Percentiles rank a stretch among this genome's conserved stretches.
phyloP scores from a whole-genome alignment of 2,888 invertebrate species.

The Drosophila rubida region DNA sequence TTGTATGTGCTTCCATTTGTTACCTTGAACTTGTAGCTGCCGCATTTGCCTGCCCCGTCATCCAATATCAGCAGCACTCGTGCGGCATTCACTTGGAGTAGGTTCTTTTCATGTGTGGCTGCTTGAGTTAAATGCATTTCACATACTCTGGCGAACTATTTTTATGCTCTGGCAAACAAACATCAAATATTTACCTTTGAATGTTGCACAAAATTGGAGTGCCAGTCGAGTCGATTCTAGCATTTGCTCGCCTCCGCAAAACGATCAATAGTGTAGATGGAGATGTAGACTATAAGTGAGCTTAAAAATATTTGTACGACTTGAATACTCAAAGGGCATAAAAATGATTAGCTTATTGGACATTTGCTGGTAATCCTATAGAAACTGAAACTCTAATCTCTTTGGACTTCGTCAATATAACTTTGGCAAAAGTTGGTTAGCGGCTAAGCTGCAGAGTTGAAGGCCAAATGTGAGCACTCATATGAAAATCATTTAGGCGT shows the following conservation, averaged over 20 bases:
- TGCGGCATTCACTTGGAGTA: constrained; percentile 9
- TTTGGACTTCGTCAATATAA: neutral
- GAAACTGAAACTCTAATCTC: neutral
- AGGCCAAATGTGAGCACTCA: neutral
- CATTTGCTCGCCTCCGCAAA: neutral
- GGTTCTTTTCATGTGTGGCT: constrained; percentile 12
- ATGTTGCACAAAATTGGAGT: constrained; percentile 15
- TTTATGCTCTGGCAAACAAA: constrained; percentile 36
- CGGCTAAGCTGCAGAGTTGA: neutral
- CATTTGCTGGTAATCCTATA: neutral
- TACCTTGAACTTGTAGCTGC: constrained; percentile 14
- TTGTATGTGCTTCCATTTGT: neutral
- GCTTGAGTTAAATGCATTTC: constrained; percentile 22
- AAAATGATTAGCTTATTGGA: neutral
- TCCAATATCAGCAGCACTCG: too few species aligned
- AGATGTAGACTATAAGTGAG: neutral
- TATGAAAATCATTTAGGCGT: neutral
- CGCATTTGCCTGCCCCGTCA: too few species aligned
- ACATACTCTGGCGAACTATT: constrained; percentile 19
- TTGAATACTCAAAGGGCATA: constrained; percentile 3
- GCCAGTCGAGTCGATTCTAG: constrained; percentile 5
- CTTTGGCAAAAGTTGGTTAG: neutral
- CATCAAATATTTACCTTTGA: constrained; percentile 49
- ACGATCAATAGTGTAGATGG: neutral
- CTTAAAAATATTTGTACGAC: neutral